Percentiles rank a stretch among this genome's conserved stretches.
Conservation (phyloP, 2,113 vertebrate genomes). For the Solea senegalensis region DNA sequence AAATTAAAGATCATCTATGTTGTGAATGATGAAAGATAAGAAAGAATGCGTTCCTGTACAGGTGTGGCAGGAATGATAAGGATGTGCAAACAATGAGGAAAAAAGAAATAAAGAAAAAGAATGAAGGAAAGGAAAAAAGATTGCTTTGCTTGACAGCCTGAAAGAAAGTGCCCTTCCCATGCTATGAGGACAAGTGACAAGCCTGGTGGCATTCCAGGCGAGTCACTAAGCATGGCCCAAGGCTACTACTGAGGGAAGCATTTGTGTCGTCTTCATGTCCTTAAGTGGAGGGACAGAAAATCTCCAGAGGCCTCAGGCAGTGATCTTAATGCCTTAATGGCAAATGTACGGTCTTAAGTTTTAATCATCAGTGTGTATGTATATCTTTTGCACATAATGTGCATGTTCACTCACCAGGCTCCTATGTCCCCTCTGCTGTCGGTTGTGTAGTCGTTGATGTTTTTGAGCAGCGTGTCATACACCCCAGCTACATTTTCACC, state of each 20-base stretch:
- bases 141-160: background rate
- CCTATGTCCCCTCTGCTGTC: slow-evolving; percentile 94
- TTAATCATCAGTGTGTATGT: background rate
- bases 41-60: background rate
- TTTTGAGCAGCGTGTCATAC: slow-evolving; percentile 81
- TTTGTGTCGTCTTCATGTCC: slow-evolving; percentile 19
- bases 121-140: slow-evolving; percentile 3
- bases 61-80: background rate
- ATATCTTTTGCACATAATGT: background rate
- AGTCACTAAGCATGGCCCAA: slow-evolving; percentile 61
- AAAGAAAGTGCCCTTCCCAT: slow-evolving; percentile 50
- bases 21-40: background rate
- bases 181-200: slow-evolving; percentile 53
- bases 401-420: slow-evolving; percentile 83
- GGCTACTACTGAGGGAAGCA: slow-evolving; percentile 58
- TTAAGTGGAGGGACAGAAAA: slow-evolving; percentile 29
- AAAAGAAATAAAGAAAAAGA: slow-evolving; percentile 3
- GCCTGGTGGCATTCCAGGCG: slow-evolving; percentile 71
- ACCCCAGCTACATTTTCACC: slow-evolving; percentile 80
- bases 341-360: background rate
- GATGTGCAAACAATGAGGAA: background rate
- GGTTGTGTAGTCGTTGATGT: slow-evolving; percentile 89
- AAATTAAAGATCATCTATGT: background rate
- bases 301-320: slow-evolving; percentile 17
- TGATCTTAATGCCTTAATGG: slow-evolving; percentile 41